A percentile compares a stretch with the other conserved stretches of the same genome.
Conservation (phyloP, 2,113 vertebrate genomes). For the Narcine bancroftii region DNA sequence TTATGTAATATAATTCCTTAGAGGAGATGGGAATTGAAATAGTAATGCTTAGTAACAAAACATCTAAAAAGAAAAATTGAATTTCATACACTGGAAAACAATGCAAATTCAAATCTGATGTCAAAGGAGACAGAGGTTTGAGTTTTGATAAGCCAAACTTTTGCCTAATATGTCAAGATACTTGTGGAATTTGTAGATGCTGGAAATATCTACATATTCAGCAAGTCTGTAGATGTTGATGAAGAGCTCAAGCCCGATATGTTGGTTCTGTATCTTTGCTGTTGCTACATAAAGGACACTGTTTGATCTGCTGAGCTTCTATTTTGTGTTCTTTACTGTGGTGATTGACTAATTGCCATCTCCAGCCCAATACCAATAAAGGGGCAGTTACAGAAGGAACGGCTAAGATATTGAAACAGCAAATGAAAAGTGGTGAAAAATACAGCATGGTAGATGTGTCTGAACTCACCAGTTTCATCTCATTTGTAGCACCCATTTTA, state of each 20-base stretch:
- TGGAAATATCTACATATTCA: no score
- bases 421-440: background rate
- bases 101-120: background rate
- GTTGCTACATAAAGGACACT: no score
- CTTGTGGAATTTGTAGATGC: no score
- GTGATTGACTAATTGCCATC: background rate
- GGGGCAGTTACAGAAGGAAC: background rate
- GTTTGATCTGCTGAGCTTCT: no score
- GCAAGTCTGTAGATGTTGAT: no score
- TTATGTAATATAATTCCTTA: background rate
- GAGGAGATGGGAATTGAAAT: background rate
- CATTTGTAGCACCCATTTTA: background rate
- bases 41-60: background rate
- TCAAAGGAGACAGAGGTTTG: background rate
- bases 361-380: background rate
- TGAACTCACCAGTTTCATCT: background rate
- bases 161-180: background rate
- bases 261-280: no score
- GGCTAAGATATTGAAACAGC: background rate
- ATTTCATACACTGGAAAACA: background rate
- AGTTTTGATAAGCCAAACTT: background rate
- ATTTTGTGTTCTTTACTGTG: no score
- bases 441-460: background rate
- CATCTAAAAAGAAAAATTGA: background rate
- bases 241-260: no score